Conservation (phyloP, 2,797 vertebrate species). For the Eutrigla gurnardus region DNA sequence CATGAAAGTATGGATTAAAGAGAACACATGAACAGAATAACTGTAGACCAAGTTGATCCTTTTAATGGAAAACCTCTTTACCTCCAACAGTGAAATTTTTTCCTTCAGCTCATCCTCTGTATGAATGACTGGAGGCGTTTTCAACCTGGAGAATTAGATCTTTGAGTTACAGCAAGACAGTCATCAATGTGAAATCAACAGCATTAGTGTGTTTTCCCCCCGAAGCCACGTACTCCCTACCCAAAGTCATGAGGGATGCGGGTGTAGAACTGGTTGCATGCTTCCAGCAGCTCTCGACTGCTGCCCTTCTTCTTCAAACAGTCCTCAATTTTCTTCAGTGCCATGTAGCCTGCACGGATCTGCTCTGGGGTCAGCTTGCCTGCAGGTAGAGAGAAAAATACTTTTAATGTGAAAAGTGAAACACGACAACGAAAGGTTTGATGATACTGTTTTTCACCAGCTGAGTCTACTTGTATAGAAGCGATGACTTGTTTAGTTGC, state of each 20-base stretch:
- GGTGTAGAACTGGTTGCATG: constrained; percentile 95
- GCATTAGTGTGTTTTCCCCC: background rate
- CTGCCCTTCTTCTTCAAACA: constrained; percentile 86
- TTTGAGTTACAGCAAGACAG: background rate
- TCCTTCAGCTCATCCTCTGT: constrained; percentile 87
- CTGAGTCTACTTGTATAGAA: background rate
- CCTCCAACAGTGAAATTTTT: constrained; percentile 90
- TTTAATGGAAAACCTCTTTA: constrained; percentile 64
- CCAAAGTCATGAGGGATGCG: constrained; percentile 95
- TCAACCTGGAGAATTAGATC: constrained; percentile 74
- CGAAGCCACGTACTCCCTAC: constrained; percentile 62
- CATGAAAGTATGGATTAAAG: background rate
- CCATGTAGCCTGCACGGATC: constrained; percentile 89
- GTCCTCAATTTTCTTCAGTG: constrained; percentile 89
- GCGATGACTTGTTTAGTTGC: background rate
- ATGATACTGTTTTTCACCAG: background rate
- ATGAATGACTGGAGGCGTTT: constrained; percentile 85
- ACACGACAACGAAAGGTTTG: constrained; percentile 1
- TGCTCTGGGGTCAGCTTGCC: constrained; percentile 92
- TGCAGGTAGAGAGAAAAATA: constrained; percentile 50
- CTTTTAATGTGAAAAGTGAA: background rate
- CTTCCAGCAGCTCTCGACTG: constrained; percentile 84
- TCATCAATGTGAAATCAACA: background rate
- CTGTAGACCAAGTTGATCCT: background rate
- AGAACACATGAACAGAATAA: background rate